Conservation (phyloP, 2,888 invertebrate species). For the Philhelius pedissequus region DNA sequence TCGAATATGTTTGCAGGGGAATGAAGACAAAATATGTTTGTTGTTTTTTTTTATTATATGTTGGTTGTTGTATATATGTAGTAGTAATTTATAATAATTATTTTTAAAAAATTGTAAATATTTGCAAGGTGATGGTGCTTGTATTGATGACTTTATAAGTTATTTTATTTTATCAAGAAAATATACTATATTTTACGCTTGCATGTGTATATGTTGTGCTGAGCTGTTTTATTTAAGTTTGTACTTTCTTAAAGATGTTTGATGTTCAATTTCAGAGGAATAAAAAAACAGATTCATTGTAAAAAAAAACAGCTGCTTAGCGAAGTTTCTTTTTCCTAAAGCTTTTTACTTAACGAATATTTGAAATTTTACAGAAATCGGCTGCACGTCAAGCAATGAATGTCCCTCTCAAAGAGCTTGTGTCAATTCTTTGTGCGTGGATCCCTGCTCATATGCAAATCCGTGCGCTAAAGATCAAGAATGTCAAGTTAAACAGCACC, state of each 20-base stretch:
- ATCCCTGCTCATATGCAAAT: constrained; percentile 88
- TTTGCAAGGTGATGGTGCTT: constrained; percentile 44
- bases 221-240: constrained; percentile 46
- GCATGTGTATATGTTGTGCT: constrained; percentile 67
- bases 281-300: background rate
- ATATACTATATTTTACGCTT: constrained; percentile 30
- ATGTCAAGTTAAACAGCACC: constrained; percentile 90
- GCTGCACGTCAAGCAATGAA: constrained; percentile 88
- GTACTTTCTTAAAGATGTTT: constrained; percentile 16
- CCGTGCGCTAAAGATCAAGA: constrained; percentile 88
- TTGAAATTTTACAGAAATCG: constrained; percentile 82
- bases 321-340: background rate
- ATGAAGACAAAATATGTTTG: constrained; percentile 36
- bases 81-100: no score
- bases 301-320: constrained; percentile 33
- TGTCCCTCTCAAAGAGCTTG: constrained; percentile 90
- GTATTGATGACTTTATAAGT: constrained; percentile 23
- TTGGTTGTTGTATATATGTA: constrained; percentile 66
- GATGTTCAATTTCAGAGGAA: constrained; percentile 53
- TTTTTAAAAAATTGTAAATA: constrained; percentile 6
- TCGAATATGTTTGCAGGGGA: constrained; percentile 45
- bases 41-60: constrained; percentile 11
- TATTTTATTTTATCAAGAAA: background rate
- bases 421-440: constrained; percentile 87
- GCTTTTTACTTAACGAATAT: constrained; percentile 21